Base-by-base conservation (phyloP, 2,797 vertebrate genomes). In the Allobates femoralis region DNA sequence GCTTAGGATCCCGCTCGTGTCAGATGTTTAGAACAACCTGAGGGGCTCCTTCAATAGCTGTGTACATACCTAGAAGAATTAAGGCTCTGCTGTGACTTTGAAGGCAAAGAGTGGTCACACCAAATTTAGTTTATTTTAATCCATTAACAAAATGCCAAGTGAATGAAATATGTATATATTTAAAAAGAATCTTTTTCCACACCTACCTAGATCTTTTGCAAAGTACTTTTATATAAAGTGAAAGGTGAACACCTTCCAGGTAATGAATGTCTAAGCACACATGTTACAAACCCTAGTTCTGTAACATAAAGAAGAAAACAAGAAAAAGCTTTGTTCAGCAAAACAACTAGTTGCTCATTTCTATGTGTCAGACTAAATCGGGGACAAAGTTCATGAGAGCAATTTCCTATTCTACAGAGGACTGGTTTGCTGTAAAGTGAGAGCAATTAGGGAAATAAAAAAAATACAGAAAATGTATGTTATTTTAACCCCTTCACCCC, bases 331-430 rank as follows among this genome's bases (percentile, higher is more conserved):
- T 60, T 51, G 67, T 66, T 79, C 55, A 83, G 74, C 62, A 73
- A 51, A 11, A 69, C 18, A 0, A 58, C 7, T 0, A 16, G 74
- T 79, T 83, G 71, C 77, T 73, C 28, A 32, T 66, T 26, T 18
- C 16, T 23, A 51, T n/a, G 32, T 34, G 16, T 67, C 79, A 32
- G 41, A 66, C 60, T 18, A 32, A 56, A 84, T 80, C 32, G 53
- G 30, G 81, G 51, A 64, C 86, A 87, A 87, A 83, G 86, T 79
- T 87, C 86, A 84, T 26, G 56, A 81, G 21, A 26, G 60, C 19
- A 28, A 41, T 37, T 14, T 69, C 37, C 4, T 64, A 50, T 62
- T 62, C 50, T 58, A 60, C 51, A 26, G 5, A 84, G 41, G 71
- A 86, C 75, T 15, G 50, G 6, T 28, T 26, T 11, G 66, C 55